These are phyloP conservation scores for Heterodera schachtii DNA, from an alignment of 1,140 invertebrate species.

Conservation along the genomic window DNA sequence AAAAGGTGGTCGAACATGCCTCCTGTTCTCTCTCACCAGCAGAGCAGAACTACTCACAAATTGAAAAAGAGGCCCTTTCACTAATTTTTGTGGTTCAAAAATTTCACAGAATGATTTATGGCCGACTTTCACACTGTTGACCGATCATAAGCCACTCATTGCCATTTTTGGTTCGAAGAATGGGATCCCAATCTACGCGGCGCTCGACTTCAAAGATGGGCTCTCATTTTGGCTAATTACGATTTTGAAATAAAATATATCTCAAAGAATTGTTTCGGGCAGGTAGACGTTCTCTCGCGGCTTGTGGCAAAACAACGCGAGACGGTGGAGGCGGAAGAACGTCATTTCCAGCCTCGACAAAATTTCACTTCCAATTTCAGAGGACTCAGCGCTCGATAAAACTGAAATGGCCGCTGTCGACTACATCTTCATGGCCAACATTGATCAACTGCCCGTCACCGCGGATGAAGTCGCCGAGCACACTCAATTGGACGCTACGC, in stretches of 20 bases:
- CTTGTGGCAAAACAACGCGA: too few relatives aligned
- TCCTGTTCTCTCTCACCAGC: slow-evolving; percentile 44
- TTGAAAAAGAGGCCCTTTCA: slow-evolving; percentile 69
- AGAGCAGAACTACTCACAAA: slow-evolving; percentile 69
- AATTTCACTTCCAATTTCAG: too few relatives aligned
- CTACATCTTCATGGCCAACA: too few relatives aligned
- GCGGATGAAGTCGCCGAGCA: too few relatives aligned
- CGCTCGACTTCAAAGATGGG: slow-evolving; percentile 28
- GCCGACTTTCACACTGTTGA: slow-evolving; percentile 63
- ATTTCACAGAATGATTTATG: slow-evolving; percentile 70
- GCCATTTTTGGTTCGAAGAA: slow-evolving; percentile 25
- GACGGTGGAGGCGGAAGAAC: too few relatives aligned
- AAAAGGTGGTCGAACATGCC: slow-evolving; percentile 61
- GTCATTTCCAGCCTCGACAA: too few relatives aligned
- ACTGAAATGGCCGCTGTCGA: too few relatives aligned
- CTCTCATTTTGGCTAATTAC: slow-evolving; percentile 14
- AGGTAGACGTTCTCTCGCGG: slow-evolving; percentile 37
- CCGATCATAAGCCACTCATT: slow-evolving; percentile 16
- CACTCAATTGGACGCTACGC: too few relatives aligned
- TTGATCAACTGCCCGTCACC: too few relatives aligned
- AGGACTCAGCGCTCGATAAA: too few relatives aligned
- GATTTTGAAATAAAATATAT: slow-evolving; percentile 33
- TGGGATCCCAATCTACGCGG: slow-evolving; percentile 30
- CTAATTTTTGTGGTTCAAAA: not conserved
- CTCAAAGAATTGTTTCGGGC: slow-evolving; percentile 3